These are phyloP conservation scores for Diorhabda elongata DNA, from an alignment of 1,140 invertebrate genomes.

Conservation along the genomic window DNA sequence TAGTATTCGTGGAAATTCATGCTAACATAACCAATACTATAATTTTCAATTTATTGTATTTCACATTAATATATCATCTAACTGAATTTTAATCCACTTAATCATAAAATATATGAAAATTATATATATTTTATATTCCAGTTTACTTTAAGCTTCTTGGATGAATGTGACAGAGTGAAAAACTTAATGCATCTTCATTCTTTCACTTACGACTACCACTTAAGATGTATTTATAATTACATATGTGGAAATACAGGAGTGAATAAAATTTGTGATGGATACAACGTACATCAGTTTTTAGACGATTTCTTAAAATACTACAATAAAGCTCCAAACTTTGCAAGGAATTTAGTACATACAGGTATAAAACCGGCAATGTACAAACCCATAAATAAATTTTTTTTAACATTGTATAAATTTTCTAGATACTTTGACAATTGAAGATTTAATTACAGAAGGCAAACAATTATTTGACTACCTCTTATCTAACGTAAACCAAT, in stretches of 20 bases:
- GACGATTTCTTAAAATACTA: conserved; percentile 84
- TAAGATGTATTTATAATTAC: conserved; percentile 69
- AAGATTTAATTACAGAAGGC: conserved; percentile 60
- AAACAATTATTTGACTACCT: conserved; percentile 71
- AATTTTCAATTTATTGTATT: no score
- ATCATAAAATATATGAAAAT: conserved; percentile 5
- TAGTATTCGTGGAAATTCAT: no score
- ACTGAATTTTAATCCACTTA: neutral
- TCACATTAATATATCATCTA: no score
- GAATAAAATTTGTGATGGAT: conserved; percentile 61
- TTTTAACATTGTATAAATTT: neutral
- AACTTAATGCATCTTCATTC: conserved; percentile 77
- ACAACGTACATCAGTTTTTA: conserved; percentile 74
- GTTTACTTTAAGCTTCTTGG: conserved; percentile 68
- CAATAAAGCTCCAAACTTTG: conserved; percentile 76
- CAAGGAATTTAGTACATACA: conserved; percentile 71
- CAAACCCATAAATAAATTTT: neutral
- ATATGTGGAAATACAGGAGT: conserved; percentile 57
- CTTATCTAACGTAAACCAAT: conserved; percentile 64
- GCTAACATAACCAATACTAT: no score
- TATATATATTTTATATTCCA: conserved; percentile 46
- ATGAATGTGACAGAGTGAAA: conserved; percentile 74
- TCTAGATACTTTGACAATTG: conserved; percentile 58
- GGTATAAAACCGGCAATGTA: conserved; percentile 47
- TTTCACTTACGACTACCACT: conserved; percentile 84